Conservation (phyloP, 2,888 invertebrate species). For the Acronicta aceris region DNA sequence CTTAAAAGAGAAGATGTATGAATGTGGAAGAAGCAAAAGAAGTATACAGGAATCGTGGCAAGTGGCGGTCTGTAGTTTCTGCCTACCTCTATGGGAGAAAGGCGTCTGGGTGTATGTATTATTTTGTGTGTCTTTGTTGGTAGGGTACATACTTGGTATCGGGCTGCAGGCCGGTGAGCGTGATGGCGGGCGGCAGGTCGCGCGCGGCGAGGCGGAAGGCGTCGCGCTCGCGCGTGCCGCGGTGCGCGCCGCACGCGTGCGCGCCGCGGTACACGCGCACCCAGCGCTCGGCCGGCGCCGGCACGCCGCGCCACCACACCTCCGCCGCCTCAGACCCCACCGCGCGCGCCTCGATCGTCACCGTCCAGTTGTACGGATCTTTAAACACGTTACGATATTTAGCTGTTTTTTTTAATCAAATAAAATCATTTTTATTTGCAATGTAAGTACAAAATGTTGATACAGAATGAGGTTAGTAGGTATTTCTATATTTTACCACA, state of each 20-base stretch:
- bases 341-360: constrained; percentile 92
- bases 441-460: too few species aligned
- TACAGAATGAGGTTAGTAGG: too few species aligned
- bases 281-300: constrained; percentile 96
- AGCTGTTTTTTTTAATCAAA: not conserved
- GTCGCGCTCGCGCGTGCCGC: constrained; percentile 69
- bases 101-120: too few species aligned
- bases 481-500: too few species aligned
- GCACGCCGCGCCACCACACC: constrained; percentile 95
- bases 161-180: constrained; percentile 81
- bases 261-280: constrained; percentile 96
- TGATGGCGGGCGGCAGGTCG: constrained; percentile 76
- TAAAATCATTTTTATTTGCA: too few species aligned
- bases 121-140: too few species aligned
- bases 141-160: constrained; percentile 87
- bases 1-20: too few species aligned
- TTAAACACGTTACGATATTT: constrained; percentile 58
- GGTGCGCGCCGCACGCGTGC: constrained; percentile 79
- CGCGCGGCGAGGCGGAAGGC: constrained; percentile 80
- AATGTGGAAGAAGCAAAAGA: too few species aligned
- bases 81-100: too few species aligned
- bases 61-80: too few species aligned
- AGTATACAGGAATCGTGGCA: too few species aligned
- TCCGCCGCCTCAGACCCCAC: constrained; percentile 94
- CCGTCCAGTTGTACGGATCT: constrained; percentile 95